These are phyloP conservation scores for Melanocharis versteri DNA, from an alignment of 2,113 vertebrate genomes.

Conservation along the genomic window DNA sequence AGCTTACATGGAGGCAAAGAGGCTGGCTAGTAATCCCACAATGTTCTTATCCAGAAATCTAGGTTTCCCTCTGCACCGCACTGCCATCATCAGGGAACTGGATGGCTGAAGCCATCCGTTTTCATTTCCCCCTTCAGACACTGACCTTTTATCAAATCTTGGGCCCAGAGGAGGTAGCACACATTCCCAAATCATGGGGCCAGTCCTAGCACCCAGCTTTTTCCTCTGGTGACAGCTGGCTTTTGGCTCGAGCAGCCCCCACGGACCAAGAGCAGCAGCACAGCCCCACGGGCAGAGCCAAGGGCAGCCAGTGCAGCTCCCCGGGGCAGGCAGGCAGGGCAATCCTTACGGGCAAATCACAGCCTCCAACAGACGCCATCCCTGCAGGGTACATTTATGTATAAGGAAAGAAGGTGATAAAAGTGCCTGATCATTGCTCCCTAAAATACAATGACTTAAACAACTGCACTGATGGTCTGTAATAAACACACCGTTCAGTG, in stretches of 20 bases:
- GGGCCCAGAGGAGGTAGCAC: not conserved
- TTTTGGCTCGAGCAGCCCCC: not conserved
- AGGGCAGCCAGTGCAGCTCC: not conserved
- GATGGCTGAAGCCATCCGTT: not conserved
- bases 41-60: not conserved
- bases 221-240: not conserved
- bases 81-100: not conserved
- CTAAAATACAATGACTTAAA: slow-evolving; percentile 50
- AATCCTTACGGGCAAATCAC: not conserved
- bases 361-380: not conserved
- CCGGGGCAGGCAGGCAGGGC: not conserved
- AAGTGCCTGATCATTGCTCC: slow-evolving; percentile 38
- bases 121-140: not conserved
- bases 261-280: not conserved
- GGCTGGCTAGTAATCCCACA: not conserved
- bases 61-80: not conserved
- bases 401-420: slow-evolving; percentile 29
- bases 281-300: rapidly evolving
- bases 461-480: slow-evolving; percentile 13
- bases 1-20: not conserved
- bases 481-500: slow-evolving; percentile 43
- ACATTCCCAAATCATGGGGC: rapidly evolving
- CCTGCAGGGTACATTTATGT: not conserved
- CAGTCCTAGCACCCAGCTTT: not conserved
- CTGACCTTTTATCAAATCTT: not conserved